Base-by-base conservation (phyloP, 2,888 invertebrate species). In the Lathronympha strigana region DNA sequence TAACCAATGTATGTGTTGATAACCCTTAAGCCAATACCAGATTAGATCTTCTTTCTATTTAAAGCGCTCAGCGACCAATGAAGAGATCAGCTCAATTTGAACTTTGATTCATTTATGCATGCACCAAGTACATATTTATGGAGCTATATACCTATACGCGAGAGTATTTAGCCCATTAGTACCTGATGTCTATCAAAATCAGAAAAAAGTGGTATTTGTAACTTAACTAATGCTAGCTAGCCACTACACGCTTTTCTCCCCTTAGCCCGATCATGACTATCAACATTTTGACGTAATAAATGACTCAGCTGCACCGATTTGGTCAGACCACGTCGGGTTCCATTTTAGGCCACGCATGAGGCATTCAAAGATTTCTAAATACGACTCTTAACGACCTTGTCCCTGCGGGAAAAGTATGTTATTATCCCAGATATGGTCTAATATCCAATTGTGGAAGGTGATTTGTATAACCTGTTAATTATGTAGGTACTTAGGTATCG, bases 291-390 rank as follows among this genome's bases (percentile, higher is more conserved):
- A 75, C 71, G 75, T 74, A 78, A 79, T 75, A 72, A 76, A 77
- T 80, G 78, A 80, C 68, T 77, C 77, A 76, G 70, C 68, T 50
- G 36, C 58, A 71, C 78, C 69, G 73, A 76, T 81, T 78, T 76
- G 78, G 78, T 69, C 71, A 69, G 69, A 69, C 74, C 40, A 67
- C 71, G 72, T 66, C 80, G 67, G 62, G 81, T 81, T 82, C 75
- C 81, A 81, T 70, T 79, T 73, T 72, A 67, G 66, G 69, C 28
- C 15, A 45, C 53, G 49, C 38, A 58, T 54, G 63, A 21, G 43
- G 60, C 63, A 67, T 67, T 67, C 61, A 67, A 55, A 61, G 51
- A 61, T 61, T 63, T 60, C 62, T 67, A 58, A 63, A 58, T 62
- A 63, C 53, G 38, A 58, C 53, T 66, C 55, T 51, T 66, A 66